phyloP scores from a whole-genome alignment of 2,113 vertebrate species.

The Crotophaga sulcirostris region DNA sequence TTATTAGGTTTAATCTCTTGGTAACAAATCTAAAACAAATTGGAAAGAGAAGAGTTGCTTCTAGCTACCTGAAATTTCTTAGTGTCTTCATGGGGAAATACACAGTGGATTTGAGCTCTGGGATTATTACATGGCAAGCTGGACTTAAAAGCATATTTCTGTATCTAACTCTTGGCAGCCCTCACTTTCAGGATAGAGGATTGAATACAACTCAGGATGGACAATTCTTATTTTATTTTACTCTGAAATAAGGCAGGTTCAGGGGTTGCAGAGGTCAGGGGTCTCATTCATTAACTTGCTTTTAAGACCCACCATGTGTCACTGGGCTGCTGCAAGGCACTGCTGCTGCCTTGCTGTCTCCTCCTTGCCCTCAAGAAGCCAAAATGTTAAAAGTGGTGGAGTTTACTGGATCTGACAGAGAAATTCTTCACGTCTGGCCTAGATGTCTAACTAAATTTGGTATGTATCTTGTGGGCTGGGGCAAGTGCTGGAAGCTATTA shows the following conservation, averaged over 20 bases:
- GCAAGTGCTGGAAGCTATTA: slow-evolving; percentile 88
- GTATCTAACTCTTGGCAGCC: not conserved
- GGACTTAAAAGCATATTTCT: not conserved
- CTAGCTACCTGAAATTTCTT: not conserved
- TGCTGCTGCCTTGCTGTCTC: slow-evolving; percentile 10
- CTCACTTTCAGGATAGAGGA: not conserved
- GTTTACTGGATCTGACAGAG: slow-evolving; percentile 71
- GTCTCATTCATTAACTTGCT: slow-evolving; percentile 42
- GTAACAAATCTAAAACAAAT: not conserved
- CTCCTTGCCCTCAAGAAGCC: slow-evolving; percentile 50
- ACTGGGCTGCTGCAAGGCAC: not conserved
- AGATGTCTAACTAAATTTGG: slow-evolving; percentile 73
- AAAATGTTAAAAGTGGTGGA: slow-evolving; percentile 46
- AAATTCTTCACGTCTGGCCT: slow-evolving; percentile 74
- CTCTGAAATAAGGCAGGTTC: not conserved
- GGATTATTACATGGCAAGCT: not conserved
- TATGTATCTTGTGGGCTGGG: slow-evolving; percentile 75
- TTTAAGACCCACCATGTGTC: slow-evolving; percentile 45
- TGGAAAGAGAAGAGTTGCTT: not conserved
- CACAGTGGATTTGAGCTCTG: not conserved
- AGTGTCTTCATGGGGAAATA: not conserved
- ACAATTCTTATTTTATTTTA: not conserved
- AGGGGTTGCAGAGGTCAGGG: slow-evolving; percentile 27
- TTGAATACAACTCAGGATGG: not conserved
- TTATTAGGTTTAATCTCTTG: not conserved